Evolutionary conservation across 2,113 vertebrate species (phyloP).

Genomic region (Octodon degus): DNA sequence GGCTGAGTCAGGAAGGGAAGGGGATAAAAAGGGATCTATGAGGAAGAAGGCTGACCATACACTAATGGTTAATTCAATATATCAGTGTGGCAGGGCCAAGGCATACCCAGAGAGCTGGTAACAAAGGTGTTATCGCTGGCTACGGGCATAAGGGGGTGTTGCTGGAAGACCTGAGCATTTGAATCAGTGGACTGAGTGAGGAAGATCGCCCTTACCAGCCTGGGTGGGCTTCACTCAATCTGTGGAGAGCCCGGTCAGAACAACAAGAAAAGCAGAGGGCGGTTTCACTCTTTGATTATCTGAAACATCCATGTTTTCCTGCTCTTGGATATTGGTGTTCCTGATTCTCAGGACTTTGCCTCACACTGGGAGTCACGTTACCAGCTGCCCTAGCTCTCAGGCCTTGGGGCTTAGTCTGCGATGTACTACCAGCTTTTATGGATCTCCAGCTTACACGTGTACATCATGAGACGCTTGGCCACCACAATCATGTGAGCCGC

Average conservation of each 20-base stretch:
- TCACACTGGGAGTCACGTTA: not conserved
- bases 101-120: not conserved
- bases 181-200: not conserved
- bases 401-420: not conserved
- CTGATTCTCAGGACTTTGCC: not conserved
- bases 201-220: not conserved
- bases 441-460: not conserved
- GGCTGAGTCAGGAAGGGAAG: not conserved
- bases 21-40: not conserved
- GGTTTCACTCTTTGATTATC: not conserved
- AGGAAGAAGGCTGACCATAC: not conserved
- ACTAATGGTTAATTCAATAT: not conserved
- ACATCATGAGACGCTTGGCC: not conserved
- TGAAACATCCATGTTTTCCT: not conserved
- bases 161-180: not conserved
- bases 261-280: not conserved
- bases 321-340: not conserved
- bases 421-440: not conserved
- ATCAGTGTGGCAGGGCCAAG: not conserved
- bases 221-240: not conserved
- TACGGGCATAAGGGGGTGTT: not conserved
- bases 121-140: not conserved
- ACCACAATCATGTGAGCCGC: not conserved
- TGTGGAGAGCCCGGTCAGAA: not conserved
- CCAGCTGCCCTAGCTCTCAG: not conserved